phyloP scores from a whole-genome alignment of 1,140 invertebrate species.

The Leguminivora glycinivorella region DNA sequence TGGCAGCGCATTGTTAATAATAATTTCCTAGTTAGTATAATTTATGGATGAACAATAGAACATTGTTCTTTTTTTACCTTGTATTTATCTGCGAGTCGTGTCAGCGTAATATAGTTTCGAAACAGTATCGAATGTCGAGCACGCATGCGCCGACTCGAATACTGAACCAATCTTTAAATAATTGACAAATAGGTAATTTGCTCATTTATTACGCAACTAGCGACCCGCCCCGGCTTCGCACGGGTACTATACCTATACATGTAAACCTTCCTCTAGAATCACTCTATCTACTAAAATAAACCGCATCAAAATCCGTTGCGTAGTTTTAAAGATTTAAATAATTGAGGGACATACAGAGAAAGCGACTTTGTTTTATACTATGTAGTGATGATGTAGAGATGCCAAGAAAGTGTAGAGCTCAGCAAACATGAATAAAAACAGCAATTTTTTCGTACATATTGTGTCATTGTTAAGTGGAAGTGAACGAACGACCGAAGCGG shows the following conservation, averaged over 20 bases:
- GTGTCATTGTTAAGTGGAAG: too few relatives aligned
- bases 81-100: conserved; percentile 1
- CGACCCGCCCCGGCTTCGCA: too few relatives aligned
- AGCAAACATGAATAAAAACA: background rate
- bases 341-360: too few relatives aligned
- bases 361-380: too few relatives aligned
- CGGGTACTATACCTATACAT: too few relatives aligned
- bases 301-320: too few relatives aligned
- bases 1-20: too few relatives aligned
- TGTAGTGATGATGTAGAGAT: too few relatives aligned
- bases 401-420: background rate
- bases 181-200: conserved; percentile 4
- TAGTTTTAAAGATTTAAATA: too few relatives aligned
- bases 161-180: background rate
- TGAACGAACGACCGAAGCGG: too few relatives aligned
- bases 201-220: background rate
- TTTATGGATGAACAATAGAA: background rate
- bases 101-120: conserved; percentile 1
- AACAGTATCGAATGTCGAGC: conserved; percentile 1
- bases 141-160: background rate
- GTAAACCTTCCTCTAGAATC: too few relatives aligned
- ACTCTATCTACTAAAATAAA: too few relatives aligned
- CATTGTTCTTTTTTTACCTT: background rate
- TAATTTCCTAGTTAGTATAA: background rate
- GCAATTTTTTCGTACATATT: background rate